Percentiles rank a stretch among this genome's conserved stretches.
phyloP scores from a whole-genome alignment of 2,888 invertebrate species.

The Xylota segnis region DNA sequence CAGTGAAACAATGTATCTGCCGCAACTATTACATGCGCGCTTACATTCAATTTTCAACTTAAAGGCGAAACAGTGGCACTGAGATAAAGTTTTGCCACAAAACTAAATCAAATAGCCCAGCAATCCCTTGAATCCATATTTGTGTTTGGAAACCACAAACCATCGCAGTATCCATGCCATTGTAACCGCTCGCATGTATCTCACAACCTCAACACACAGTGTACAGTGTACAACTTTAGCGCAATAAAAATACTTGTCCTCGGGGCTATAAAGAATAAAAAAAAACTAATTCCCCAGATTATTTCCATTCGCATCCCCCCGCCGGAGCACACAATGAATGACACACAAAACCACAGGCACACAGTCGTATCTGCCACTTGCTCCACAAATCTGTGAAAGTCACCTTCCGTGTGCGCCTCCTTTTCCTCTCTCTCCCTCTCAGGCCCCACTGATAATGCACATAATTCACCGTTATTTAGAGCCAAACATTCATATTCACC shows the following conservation, averaged over 20 bases:
- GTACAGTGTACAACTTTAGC: slow-evolving; percentile 16
- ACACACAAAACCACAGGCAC: slow-evolving; percentile 41
- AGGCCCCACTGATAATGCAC: slow-evolving; percentile 62
- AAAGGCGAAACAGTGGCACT: not conserved
- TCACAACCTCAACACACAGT: slow-evolving; percentile 30
- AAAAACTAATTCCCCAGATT: slow-evolving; percentile 56
- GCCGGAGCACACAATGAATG: slow-evolving; percentile 21
- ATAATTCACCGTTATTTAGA: slow-evolving; percentile 71
- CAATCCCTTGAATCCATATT: slow-evolving; percentile 7
- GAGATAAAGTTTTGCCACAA: slow-evolving; percentile 7
- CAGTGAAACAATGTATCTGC: too few species aligned
- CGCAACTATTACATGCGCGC: too few species aligned
- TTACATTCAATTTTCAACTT: not conserved
- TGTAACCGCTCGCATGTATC: slow-evolving; percentile 35
- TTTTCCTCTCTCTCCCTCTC: slow-evolving; percentile 42
- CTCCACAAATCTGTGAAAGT: slow-evolving; percentile 63
- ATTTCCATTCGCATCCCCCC: slow-evolving; percentile 46
- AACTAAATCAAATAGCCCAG: slow-evolving; percentile 7
- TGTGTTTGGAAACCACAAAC: slow-evolving; percentile 10
- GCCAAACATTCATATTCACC: slow-evolving; percentile 61
- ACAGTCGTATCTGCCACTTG: slow-evolving; percentile 25
- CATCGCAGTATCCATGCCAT: not conserved
- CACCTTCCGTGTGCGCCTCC: slow-evolving; percentile 62
- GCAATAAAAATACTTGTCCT: slow-evolving; percentile 35
- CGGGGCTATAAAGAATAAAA: not conserved